These are phyloP conservation scores for Sebastes aleutianus DNA, from an alignment of 2,797 vertebrate species.

Conservation along the genomic window DNA sequence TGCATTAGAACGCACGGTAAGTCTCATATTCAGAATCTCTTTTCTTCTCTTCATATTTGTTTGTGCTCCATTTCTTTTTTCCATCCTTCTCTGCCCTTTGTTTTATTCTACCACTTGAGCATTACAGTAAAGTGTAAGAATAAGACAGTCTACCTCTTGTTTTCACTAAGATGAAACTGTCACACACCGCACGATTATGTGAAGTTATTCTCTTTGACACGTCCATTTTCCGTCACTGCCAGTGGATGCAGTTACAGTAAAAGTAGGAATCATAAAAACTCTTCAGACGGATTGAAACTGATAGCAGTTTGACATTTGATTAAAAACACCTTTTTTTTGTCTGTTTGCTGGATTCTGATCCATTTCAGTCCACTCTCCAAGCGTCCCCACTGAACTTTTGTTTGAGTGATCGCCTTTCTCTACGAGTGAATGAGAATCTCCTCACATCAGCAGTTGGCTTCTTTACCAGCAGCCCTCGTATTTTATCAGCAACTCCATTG, in stretches of 20 bases:
- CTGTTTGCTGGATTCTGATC: constrained; percentile 19
- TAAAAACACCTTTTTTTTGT: constrained; percentile 24
- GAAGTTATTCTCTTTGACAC: neutral
- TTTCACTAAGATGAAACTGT: neutral
- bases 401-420: constrained; percentile 40
- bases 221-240: neutral
- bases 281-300: constrained; percentile 7
- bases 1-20: no score
- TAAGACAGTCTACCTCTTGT: neutral
- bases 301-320: constrained; percentile 16
- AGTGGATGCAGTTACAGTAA: neutral
- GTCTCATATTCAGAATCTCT: neutral
- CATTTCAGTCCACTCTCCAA: neutral
- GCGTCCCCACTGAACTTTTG: constrained; percentile 13
- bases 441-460: constrained; percentile 63
- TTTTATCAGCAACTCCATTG: constrained; percentile 76
- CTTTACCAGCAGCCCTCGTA: constrained; percentile 56
- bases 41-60: neutral
- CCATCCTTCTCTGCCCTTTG: neutral
- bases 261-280: constrained; percentile 6
- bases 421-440: constrained; percentile 46
- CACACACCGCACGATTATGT: neutral
- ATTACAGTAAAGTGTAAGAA: neutral
- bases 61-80: neutral
- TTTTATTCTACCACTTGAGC: neutral